Base-by-base conservation (phyloP, 2,888 invertebrate genomes). In the Netelia virgata region DNA sequence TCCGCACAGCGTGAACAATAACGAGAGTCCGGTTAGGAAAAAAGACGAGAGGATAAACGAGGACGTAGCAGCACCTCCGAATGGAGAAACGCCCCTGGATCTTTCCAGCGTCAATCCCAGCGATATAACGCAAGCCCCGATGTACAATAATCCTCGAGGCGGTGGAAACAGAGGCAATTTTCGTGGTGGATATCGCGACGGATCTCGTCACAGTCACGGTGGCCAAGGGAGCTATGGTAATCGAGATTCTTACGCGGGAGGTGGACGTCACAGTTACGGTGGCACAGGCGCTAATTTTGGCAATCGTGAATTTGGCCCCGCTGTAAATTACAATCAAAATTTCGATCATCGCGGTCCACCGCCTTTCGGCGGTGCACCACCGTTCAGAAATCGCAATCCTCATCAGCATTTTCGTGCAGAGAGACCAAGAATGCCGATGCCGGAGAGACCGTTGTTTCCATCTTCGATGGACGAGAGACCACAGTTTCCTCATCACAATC, bases 141-240 rank as follows among this genome's bases (percentile, higher is more conserved):
- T 96, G 91, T 96, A 96, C 91, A 96, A 96, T 23, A 96, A 95
- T 8, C 94, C 95, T 73, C 95, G 95, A 1, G 94, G 95, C 1
- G 94, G 94, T 2, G 94, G 94, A 57, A 88, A 87, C 63, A 79
- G 93, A 50, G 88, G 91, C 0, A 90, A 90, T 74, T 91, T 91
- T 73, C 87, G 92, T 0, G 90, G 92, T 3, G 90, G 91, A 23
- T 89, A 91, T 76, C 90, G 92, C 3, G 91, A 92, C 50, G 90
- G 90, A 70, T 87, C 89, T n/a, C 89, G 91, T 18, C 91, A 92
- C 50, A 89, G 90, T 57, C 90, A 92, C 16, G 92, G 92, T 1
- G 90, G 92, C 0, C 66, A 86, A 9, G 85, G 85, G 23, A 72
- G 41, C 93, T 90, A 95, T 94, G 94, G 94, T 91, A 94, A 94